Evolutionary conservation across 1,140 invertebrate genomes (phyloP).

Genomic region (Dysdera silvatica): DNA sequence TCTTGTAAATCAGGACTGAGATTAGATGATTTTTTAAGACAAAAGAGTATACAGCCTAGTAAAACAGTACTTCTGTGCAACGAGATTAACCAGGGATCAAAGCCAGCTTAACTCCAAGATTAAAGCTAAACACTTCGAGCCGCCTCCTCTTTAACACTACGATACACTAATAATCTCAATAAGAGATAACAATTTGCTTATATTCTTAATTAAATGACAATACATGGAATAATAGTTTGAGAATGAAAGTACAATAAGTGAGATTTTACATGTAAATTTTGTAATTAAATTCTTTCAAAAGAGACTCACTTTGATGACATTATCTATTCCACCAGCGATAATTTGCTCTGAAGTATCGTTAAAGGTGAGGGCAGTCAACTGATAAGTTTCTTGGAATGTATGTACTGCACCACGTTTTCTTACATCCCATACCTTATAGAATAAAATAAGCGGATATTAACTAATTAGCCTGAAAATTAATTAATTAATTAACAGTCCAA

Average conservation of each 20-base stretch:
- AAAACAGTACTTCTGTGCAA: no score
- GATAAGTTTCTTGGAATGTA: slow-evolving; percentile 73
- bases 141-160: no score
- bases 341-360: slow-evolving; percentile 91
- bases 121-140: no score
- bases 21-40: no score
- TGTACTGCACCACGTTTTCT: slow-evolving; percentile 72
- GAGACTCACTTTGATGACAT: slow-evolving; percentile 75
- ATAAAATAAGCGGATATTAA: no score
- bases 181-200: not conserved
- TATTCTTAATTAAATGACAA: not conserved
- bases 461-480: no score
- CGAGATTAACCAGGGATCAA: no score
- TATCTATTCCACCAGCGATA: slow-evolving; percentile 88
- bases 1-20: no score
- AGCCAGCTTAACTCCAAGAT: no score
- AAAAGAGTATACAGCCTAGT: no score
- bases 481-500: no score
- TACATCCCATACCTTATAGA: slow-evolving; percentile 59
- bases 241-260: not conserved
- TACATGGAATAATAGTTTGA: not conserved
- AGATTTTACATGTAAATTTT: not conserved
- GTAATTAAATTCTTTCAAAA: not conserved
- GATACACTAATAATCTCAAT: no score
- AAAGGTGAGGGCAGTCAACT: slow-evolving; percentile 84